Evolutionary conservation across 2,113 vertebrate species (phyloP).

Genomic region (Chaetura pelagica): DNA sequence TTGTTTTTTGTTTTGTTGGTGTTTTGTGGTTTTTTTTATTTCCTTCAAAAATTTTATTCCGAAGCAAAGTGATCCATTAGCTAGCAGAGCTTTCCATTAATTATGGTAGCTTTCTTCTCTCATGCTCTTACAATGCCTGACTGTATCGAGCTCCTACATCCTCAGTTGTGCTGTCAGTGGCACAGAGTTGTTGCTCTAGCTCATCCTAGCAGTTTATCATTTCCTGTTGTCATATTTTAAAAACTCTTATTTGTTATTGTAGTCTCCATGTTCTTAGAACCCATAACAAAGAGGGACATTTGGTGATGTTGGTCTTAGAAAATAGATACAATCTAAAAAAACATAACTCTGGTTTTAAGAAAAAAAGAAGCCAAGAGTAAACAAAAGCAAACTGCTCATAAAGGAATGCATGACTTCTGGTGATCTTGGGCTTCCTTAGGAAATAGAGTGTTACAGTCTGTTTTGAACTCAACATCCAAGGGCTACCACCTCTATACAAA

Average conservation of each 20-base stretch:
- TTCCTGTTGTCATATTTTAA: background rate
- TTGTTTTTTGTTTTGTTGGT: background rate
- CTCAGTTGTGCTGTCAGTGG: background rate
- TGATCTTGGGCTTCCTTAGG: background rate
- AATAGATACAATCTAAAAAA: conserved; percentile 18
- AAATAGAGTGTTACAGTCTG: background rate
- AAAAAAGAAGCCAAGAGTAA: conserved; percentile 12
- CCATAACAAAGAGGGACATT: background rate
- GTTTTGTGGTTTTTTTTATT: background rate
- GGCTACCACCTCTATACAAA: background rate
- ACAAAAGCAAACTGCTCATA: conserved; percentile 28
- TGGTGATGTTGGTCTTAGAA: background rate
- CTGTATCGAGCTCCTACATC: background rate
- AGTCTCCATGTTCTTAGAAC: background rate
- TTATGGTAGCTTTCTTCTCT: background rate
- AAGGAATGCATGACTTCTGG: background rate
- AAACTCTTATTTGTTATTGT: background rate
- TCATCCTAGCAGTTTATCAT: background rate
- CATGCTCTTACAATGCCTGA: background rate
- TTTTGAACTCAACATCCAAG: background rate
- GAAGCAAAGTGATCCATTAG: background rate
- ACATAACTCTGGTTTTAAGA: background rate
- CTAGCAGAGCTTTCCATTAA: background rate
- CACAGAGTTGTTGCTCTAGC: background rate
- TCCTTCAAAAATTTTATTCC: background rate